phyloP scores from a whole-genome alignment of 2,113 vertebrate species.

The Callionymus lyra region DNA sequence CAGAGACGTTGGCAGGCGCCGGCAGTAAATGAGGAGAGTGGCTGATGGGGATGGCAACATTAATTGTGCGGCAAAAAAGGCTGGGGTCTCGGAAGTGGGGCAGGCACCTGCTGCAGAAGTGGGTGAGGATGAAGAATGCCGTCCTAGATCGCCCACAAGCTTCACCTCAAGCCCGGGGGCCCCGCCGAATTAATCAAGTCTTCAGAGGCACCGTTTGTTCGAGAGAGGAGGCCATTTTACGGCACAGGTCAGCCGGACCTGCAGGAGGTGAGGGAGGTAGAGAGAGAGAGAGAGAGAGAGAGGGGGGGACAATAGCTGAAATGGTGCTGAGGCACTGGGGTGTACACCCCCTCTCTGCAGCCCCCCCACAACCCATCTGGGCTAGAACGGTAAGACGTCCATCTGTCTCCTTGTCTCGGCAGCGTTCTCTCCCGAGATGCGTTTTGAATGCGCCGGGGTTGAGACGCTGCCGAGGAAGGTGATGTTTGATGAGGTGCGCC shows the following conservation, averaged over 20 bases:
- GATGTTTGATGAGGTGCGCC: slow-evolving; percentile 59
- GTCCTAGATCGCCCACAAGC: slow-evolving; percentile 64
- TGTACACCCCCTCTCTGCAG: slow-evolving; percentile 32
- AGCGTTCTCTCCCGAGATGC: slow-evolving; percentile 36
- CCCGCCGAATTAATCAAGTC: slow-evolving; percentile 55
- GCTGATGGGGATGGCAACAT: slow-evolving; percentile 44
- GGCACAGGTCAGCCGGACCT: slow-evolving; percentile 47
- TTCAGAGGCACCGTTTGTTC: slow-evolving; percentile 48
- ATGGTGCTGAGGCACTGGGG: slow-evolving; percentile 11
- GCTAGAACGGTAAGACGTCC: slow-evolving; percentile 34
- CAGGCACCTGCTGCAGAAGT: slow-evolving; percentile 69
- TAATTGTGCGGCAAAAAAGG: slow-evolving; percentile 46
- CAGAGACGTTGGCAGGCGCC: background rate
- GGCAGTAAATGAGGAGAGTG: slow-evolving; percentile 24
- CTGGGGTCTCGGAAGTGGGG: slow-evolving; percentile 61
- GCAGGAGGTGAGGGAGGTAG: slow-evolving; percentile 18
- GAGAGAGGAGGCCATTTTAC: slow-evolving; percentile 19
- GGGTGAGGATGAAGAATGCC: slow-evolving; percentile 69
- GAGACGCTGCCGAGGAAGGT: slow-evolving; percentile 48
- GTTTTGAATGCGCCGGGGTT: slow-evolving; percentile 35
- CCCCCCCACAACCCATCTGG: too few species aligned
- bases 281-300: too few species aligned
- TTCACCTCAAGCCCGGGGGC: slow-evolving; percentile 42
- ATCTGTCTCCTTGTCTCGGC: slow-evolving; percentile 50
- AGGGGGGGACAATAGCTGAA: slow-evolving; percentile 6